Percentiles rank a stretch among this genome's conserved stretches.
phyloP scores from a whole-genome alignment of 2,797 vertebrate species.

The Coranthus polyacanthus region DNA sequence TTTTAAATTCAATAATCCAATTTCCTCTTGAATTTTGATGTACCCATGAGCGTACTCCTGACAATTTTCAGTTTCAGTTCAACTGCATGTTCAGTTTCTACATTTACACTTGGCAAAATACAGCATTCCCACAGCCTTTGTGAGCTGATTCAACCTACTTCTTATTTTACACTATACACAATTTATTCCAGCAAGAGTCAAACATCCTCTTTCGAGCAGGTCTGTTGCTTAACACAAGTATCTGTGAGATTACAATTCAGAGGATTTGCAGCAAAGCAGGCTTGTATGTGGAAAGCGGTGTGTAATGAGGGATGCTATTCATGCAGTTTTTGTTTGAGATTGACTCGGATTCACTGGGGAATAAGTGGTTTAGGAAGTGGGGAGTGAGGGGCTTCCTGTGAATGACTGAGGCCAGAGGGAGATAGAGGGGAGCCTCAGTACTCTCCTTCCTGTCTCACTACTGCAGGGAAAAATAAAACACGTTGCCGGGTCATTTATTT shows the following conservation, averaged over 20 bases:
- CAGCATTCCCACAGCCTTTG: conserved; percentile 7
- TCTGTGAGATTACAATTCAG: conserved; percentile 56
- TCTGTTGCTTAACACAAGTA: conserved; percentile 47
- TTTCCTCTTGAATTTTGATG: no score
- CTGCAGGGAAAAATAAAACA: conserved; percentile 63
- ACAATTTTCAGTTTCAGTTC: conserved; percentile 11
- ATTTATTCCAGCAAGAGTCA: conserved; percentile 30
- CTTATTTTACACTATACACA: conserved; percentile 19
- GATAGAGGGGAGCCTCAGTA: conserved; percentile 41
- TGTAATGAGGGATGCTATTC: conserved; percentile 67
- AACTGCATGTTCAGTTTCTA: conserved; percentile 18
- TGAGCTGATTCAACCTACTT: conserved; percentile 14
- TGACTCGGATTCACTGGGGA: conserved; percentile 56
- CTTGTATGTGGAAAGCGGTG: conserved; percentile 45
- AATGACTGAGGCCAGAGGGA: conserved; percentile 64
- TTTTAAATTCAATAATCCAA: no score
- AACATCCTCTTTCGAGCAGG: conserved; percentile 21
- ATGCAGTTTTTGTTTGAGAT: conserved; percentile 54
- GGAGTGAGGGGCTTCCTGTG: conserved; percentile 69
- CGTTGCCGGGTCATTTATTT: conserved; percentile 64
- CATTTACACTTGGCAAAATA: conserved; percentile 13
- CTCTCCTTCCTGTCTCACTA: conserved; percentile 64
- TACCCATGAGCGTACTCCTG: no score
- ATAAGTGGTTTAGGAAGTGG: conserved; percentile 72
- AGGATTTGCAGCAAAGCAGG: conserved; percentile 44